Evolutionary conservation across 2,797 vertebrate species (phyloP).

Genomic region (Champsocephalus gunnari): DNA sequence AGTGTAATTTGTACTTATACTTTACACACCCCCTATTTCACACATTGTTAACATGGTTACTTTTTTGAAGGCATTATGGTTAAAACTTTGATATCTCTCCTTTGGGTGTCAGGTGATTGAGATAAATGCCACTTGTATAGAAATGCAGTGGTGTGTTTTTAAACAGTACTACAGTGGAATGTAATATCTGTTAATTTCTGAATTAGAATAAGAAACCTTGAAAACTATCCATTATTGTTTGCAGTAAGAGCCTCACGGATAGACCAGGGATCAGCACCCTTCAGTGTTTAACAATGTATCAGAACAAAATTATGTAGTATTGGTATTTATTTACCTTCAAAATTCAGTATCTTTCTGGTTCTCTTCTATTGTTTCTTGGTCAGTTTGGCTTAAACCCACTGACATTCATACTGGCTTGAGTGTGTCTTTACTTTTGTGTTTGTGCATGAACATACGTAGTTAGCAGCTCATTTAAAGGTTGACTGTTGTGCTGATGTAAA

Average conservation of each 20-base stretch:
- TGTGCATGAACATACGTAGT: constrained; percentile 18
- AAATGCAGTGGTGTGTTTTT: not conserved
- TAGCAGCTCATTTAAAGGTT: constrained; percentile 54
- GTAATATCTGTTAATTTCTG: not conserved
- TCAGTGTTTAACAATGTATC: not conserved
- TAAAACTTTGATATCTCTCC: not conserved
- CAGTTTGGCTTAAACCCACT: not conserved
- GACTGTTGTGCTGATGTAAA: constrained; percentile 57
- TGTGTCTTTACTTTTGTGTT: not conserved
- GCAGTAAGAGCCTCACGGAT: not conserved
- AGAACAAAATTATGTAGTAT: not conserved
- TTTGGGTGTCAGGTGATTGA: constrained; percentile 11
- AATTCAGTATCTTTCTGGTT: not conserved
- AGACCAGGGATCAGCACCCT: not conserved
- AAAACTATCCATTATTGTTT: not conserved
- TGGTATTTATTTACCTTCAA: not conserved
- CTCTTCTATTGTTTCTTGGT: not conserved
- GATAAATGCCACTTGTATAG: not conserved
- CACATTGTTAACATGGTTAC: not conserved
- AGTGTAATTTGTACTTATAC: not conserved
- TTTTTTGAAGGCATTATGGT: constrained; percentile 2
- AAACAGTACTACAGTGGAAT: too few species aligned
- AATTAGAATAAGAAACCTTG: not conserved
- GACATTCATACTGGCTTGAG: not conserved
- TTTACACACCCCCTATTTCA: not conserved